phyloP scores from a whole-genome alignment of 2,888 invertebrate genomes.

The Eupeodes luniger region DNA sequence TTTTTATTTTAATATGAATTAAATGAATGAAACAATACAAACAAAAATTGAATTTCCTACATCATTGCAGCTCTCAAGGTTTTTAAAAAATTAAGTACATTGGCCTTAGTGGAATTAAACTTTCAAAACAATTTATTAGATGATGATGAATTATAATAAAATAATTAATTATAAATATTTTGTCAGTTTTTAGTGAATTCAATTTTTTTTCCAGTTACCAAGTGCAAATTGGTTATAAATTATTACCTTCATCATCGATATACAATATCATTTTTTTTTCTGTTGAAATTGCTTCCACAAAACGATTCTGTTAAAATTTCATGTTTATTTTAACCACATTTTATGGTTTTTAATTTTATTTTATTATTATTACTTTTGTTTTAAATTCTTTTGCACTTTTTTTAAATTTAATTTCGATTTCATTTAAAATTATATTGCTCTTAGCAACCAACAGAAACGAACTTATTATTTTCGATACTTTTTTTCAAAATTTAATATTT shows the following conservation, averaged over 20 bases:
- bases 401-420: neutral
- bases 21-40: too few species aligned
- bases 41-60: too few species aligned
- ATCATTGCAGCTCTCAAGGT: too few species aligned
- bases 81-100: too few species aligned
- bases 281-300: neutral
- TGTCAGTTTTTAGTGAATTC: too few species aligned
- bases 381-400: neutral
- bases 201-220: too few species aligned
- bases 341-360: neutral
- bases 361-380: neutral
- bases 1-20: too few species aligned
- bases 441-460: neutral
- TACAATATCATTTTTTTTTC: neutral
- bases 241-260: neutral
- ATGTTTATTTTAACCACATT: slow-evolving; percentile 19
- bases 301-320: neutral
- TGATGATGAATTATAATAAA: too few species aligned
- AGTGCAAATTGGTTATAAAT: neutral
- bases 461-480: neutral
- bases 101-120: too few species aligned
- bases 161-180: too few species aligned
- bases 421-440: neutral
- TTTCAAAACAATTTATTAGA: too few species aligned
- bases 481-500: neutral